Evolutionary conservation across 2,797 vertebrate species (phyloP), one percentile per base, ranked within the genome.

Genomic region (Gadopsis bispinosus): DNA sequence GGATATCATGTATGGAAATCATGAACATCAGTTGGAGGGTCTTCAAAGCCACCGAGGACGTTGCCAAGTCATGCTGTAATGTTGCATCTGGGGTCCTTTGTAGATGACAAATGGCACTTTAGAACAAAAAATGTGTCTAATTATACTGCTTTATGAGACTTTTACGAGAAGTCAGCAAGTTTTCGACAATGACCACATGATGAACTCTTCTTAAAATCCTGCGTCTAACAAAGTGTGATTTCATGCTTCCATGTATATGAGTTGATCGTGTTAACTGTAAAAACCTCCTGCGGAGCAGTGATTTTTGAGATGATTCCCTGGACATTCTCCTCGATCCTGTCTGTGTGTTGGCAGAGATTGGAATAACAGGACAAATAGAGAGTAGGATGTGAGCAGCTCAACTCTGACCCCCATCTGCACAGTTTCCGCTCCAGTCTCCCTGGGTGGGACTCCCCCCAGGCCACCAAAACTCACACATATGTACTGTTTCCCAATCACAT

Each of bases 401-500:
- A 69, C 80, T 77, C 53, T 91, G 91, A 93, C 91, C 91, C 86
- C 87, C 90, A 92, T 93, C 92, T 91, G 87, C 65, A 69, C 45
- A 39, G 89, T 81, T 94, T 94, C 93, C 93, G 92, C 83, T 91
- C 72, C 84, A 54, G 41, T 69, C 91, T 87, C 77, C 85, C 86
- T 93, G 93, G 93, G 93, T 94, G 93, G 93, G 91, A 91, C 87
- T 80, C 87, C 79, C 70, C 80, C 43, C 29, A 45, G 82, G 69
- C 78, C 33, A 20, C 55, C 50, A 64, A 83, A 85, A 83, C 78
- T 86, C 84, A 89, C 85, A 79, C 83, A 91, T 88, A 87, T 87
- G 83, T 73, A 90, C 87, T 92, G 80, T 88, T 91, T 78, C 62
- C 37, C 74, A 79, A 77, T 91, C 65, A 68, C 75, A 75, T 81